These are phyloP conservation scores for Drosophila quadrilineata DNA, from an alignment of 1,140 invertebrate species.

Conservation along the genomic window DNA sequence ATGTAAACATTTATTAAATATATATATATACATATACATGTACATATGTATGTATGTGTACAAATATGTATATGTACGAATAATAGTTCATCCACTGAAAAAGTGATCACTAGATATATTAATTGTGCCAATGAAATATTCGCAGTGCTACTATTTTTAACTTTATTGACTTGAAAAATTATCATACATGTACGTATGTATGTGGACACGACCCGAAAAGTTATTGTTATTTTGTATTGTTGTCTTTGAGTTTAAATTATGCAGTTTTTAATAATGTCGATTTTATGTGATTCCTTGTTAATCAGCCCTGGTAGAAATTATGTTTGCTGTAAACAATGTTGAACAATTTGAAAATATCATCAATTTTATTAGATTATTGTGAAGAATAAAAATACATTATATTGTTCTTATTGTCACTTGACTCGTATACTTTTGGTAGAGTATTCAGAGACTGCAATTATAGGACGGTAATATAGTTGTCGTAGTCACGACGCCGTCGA, in stretches of 20 bases:
- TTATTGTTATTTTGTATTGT: conserved; percentile 19
- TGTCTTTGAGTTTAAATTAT: conserved; percentile 13
- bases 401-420: too few relatives aligned
- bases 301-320: too few relatives aligned
- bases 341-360: too few relatives aligned
- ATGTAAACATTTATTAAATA: too few relatives aligned
- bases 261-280: too few relatives aligned
- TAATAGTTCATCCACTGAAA: conserved; percentile 37
- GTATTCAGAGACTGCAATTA: conserved; percentile 9
- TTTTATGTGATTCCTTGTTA: too few relatives aligned
- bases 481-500: conserved; percentile 58
- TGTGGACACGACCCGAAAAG: too few relatives aligned
- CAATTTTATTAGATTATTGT: too few relatives aligned
- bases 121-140: conserved; percentile 29
- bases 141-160: conserved; percentile 32
- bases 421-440: too few relatives aligned
- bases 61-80: conserved; percentile 4
- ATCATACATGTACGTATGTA: conserved; percentile 36
- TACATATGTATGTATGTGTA: conserved; percentile 24
- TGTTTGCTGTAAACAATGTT: too few relatives aligned
- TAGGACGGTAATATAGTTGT: conserved; percentile 52
- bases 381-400: too few relatives aligned
- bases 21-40: too few relatives aligned
- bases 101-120: conserved; percentile 30
- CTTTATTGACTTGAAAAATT: conserved; percentile 39